Conservation (phyloP, 2,888 invertebrate species). For the Teinopalpus imperialis region DNA sequence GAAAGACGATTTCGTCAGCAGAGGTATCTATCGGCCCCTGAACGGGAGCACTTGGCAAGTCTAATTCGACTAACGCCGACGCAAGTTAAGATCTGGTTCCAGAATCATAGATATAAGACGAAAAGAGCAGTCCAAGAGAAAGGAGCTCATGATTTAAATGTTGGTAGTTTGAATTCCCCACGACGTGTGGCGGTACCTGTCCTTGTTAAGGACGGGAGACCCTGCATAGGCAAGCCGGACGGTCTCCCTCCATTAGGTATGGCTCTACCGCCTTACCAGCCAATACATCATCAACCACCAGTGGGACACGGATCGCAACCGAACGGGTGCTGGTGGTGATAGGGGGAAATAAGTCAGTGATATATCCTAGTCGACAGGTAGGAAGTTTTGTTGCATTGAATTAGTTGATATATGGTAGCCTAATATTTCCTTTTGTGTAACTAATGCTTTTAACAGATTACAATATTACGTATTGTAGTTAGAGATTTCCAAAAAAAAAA, state of each 20-base stretch:
- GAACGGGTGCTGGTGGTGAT: constrained; percentile 82
- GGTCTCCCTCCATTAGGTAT: constrained; percentile 75
- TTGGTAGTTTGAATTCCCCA: constrained; percentile 89
- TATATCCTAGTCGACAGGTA: constrained; percentile 63
- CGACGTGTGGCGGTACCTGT: constrained; percentile 97
- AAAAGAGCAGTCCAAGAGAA: constrained; percentile 98
- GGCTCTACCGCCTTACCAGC: constrained; percentile 74
- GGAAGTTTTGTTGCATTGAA: constrained; percentile 28
- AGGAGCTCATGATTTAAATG: constrained; percentile 86
- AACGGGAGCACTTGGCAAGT: constrained; percentile 97
- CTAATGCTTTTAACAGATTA: no score
- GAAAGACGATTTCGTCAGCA: constrained; percentile 97
- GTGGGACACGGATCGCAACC: constrained; percentile 64
- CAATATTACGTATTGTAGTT: no score
- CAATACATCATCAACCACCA: constrained; percentile 67
- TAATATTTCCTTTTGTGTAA: no score
- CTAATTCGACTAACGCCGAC: constrained; percentile 97
- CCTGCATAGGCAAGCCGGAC: constrained; percentile 86
- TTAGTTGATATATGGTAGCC: constrained; percentile 7
- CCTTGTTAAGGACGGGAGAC: constrained; percentile 96
- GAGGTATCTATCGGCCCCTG: constrained; percentile 97
- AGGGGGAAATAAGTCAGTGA: constrained; percentile 40
- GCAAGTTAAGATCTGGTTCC: constrained; percentile 99
- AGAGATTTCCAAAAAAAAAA: no score
- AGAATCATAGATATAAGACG: constrained; percentile 99